Evolutionary conservation across 2,888 invertebrate species (phyloP).

Genomic region (Chymomyza amoena): DNA sequence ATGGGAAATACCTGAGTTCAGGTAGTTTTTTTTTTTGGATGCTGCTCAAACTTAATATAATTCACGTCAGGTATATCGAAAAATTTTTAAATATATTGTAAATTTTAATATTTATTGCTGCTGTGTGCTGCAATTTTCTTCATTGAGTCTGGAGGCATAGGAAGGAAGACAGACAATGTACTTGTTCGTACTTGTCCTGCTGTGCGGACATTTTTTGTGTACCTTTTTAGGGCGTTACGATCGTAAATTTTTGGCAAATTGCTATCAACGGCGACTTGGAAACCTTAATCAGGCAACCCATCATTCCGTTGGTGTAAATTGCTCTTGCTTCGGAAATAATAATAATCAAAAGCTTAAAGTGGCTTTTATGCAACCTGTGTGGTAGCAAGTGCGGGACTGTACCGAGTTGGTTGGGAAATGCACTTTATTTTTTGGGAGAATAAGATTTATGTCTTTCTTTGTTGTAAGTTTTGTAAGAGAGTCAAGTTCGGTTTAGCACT

Average conservation of each 20-base stretch:
- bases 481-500: too few species aligned
- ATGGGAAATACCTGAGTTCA: slow-evolving; percentile 44
- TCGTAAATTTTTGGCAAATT: slow-evolving; percentile 70
- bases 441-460: neutral
- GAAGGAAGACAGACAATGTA: too few species aligned
- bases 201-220: neutral
- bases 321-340: slow-evolving; percentile 43
- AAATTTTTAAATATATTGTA: slow-evolving; percentile 44
- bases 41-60: neutral
- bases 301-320: slow-evolving; percentile 6
- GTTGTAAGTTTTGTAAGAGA: too few species aligned
- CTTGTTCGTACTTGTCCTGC: neutral
- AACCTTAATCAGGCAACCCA: neutral
- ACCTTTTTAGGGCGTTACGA: slow-evolving; percentile 50
- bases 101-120: slow-evolving; percentile 64
- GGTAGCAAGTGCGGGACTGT: neutral
- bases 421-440: neutral
- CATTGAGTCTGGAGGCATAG: neutral
- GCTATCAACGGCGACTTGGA: slow-evolving; percentile 38
- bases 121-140: slow-evolving; percentile 15
- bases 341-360: slow-evolving; percentile 56
- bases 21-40: slow-evolving; percentile 4
- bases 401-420: too few species aligned
- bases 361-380: slow-evolving; percentile 25
- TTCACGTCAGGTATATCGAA: slow-evolving; percentile 24